phyloP scores from a whole-genome alignment of 2,888 invertebrate species.

The Entomobrya proxima region DNA sequence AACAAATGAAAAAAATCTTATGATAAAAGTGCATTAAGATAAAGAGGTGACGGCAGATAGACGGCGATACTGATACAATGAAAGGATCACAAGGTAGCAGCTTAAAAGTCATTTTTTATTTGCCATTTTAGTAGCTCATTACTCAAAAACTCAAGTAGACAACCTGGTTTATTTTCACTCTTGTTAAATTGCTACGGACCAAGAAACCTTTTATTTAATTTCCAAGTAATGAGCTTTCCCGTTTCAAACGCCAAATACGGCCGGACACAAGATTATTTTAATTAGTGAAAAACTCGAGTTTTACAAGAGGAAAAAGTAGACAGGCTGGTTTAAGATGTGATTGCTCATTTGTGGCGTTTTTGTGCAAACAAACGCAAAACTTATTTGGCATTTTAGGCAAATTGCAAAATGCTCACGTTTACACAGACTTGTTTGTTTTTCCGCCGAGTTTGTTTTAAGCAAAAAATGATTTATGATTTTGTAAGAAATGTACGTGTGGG shows the following conservation, averaged over 20 bases:
- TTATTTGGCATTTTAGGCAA: background rate
- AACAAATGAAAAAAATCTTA: conserved; percentile 15
- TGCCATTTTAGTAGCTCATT: conserved; percentile 9
- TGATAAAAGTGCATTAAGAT: background rate
- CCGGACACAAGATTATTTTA: conserved; percentile 39
- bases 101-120: conserved; percentile 19
- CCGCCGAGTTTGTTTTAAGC: no score
- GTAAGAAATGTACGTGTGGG: background rate
- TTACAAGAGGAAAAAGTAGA: conserved; percentile 1
- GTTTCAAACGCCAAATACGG: conserved; percentile 38
- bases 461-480: conserved; percentile 13
- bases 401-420: background rate
- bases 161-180: no score
- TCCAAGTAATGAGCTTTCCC: conserved; percentile 20
- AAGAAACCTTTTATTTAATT: conserved; percentile 29
- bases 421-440: background rate
- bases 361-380: conserved; percentile 11
- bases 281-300: conserved; percentile 12
- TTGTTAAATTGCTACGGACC: background rate
- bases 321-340: conserved; percentile 17
- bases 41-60: no score
- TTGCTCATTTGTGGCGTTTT: background rate
- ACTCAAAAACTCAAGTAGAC: conserved; percentile 2
- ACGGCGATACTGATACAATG: no score
- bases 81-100: background rate